These are phyloP conservation scores for Poecile montanus DNA, from an alignment of 2,797 vertebrate species.

Conservation along the genomic window DNA sequence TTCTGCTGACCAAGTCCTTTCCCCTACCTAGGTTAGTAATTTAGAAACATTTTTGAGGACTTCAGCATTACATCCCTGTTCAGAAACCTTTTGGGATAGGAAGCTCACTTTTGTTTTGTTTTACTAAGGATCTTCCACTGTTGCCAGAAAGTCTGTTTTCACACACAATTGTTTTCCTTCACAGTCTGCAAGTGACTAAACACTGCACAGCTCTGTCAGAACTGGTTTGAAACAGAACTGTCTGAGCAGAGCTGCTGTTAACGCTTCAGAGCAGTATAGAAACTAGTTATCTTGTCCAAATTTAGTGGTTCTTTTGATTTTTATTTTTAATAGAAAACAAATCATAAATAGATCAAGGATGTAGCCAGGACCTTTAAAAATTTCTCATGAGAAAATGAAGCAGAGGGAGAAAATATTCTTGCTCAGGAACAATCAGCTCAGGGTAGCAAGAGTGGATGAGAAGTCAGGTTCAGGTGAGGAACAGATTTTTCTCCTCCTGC, in stretches of 20 bases:
- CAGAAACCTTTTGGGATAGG: neutral
- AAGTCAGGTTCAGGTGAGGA: neutral
- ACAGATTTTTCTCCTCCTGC: neutral
- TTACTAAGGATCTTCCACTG: neutral
- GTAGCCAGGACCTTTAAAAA: neutral
- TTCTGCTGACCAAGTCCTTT: neutral
- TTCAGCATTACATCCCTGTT: neutral
- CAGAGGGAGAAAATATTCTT: neutral
- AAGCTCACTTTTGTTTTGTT: neutral
- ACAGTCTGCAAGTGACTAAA: neutral
- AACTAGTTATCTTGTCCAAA: neutral
- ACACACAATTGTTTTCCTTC: neutral
- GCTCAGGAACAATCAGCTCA: neutral
- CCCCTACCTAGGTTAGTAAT: neutral
- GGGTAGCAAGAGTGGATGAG: neutral
- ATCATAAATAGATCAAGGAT: neutral
- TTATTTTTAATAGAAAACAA: neutral
- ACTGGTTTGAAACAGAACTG: neutral
- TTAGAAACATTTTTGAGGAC: neutral
- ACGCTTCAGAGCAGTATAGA: neutral
- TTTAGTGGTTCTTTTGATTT: neutral
- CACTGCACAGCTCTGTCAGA: neutral
- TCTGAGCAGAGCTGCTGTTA: neutral
- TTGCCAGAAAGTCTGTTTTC: slow-evolving; percentile 1
- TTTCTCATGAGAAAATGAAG: neutral